These are phyloP conservation scores for Phymatocera aterrima DNA, from an alignment of 2,888 invertebrate species.

Conservation along the genomic window DNA sequence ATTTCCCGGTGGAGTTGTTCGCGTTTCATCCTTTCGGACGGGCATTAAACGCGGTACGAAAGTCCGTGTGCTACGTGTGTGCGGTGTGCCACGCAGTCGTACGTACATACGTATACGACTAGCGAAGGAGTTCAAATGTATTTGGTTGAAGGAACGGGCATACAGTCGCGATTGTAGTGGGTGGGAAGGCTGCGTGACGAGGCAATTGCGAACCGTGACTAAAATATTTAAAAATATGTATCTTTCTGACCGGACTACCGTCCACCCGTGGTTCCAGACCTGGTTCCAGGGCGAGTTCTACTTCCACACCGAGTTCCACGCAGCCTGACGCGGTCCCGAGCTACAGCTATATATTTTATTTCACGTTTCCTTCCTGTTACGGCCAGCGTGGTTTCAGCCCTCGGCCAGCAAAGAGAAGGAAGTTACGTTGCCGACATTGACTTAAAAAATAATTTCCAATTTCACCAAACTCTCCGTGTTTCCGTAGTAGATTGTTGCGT, in stretches of 20 bases:
- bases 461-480: not conserved
- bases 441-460: not conserved
- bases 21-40: slow-evolving; percentile 45
- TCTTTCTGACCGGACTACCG: slow-evolving; percentile 74
- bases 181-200: slow-evolving; percentile 75
- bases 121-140: slow-evolving; percentile 12
- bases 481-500: too few species aligned
- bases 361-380: slow-evolving; percentile 74
- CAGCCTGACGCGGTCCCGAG: slow-evolving; percentile 41
- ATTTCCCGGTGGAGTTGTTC: slow-evolving; percentile 54
- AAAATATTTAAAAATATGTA: slow-evolving; percentile 75
- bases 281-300: slow-evolving; percentile 57
- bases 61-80: slow-evolving; percentile 19
- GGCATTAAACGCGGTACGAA: slow-evolving; percentile 35
- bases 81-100: not conserved
- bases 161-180: slow-evolving; percentile 61
- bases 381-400: slow-evolving; percentile 44
- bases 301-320: slow-evolving; percentile 47
- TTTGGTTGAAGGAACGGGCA: slow-evolving; percentile 31
- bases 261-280: slow-evolving; percentile 72
- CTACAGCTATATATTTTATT: slow-evolving; percentile 71
- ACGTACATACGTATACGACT: not conserved
- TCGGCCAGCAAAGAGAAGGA: not conserved
- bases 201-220: slow-evolving; percentile 75
- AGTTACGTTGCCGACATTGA: slow-evolving; percentile 8